Percentiles rank a stretch among this genome's conserved stretches.
Conservation (phyloP, 1,140 invertebrate genomes). For the Portunus trituberculatus region DNA sequence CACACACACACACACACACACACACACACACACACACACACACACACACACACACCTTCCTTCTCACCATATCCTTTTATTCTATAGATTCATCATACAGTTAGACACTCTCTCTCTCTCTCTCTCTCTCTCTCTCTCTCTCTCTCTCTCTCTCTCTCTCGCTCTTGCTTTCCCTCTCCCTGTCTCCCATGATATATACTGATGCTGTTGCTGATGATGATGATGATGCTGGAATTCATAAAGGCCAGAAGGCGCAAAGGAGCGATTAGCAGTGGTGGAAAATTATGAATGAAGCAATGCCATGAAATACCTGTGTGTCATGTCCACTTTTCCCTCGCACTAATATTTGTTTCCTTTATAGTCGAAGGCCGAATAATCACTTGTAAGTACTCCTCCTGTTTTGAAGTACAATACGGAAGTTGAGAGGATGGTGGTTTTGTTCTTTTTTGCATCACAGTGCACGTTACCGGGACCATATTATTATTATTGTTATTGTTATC, state of each 20-base stretch:
- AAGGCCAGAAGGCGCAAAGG: not conserved
- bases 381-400: slow-evolving; percentile 68
- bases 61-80: not conserved
- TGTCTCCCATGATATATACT: slow-evolving; percentile 33
- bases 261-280: slow-evolving; percentile 63
- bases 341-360: slow-evolving; percentile 71
- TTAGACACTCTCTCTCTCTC: not conserved
- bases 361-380: slow-evolving; percentile 72
- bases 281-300: slow-evolving; percentile 64
- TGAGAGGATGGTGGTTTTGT: slow-evolving; percentile 5
- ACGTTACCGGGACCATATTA: slow-evolving; percentile 24
- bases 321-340: slow-evolving; percentile 45
- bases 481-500: not conserved
- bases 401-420: slow-evolving; percentile 60
- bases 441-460: not conserved
- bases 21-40: slow-evolving; percentile 52
- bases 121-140: not conserved
- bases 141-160: not conserved
- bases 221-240: slow-evolving; percentile 39
- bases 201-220: slow-evolving; percentile 34
- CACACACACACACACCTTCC: slow-evolving; percentile 29
- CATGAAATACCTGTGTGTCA: not conserved
- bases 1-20: slow-evolving; percentile 53
- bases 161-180: not conserved
- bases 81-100: not conserved